Base-by-base conservation (phyloP, 1,140 invertebrate species). In the Phymastichus coffea region DNA sequence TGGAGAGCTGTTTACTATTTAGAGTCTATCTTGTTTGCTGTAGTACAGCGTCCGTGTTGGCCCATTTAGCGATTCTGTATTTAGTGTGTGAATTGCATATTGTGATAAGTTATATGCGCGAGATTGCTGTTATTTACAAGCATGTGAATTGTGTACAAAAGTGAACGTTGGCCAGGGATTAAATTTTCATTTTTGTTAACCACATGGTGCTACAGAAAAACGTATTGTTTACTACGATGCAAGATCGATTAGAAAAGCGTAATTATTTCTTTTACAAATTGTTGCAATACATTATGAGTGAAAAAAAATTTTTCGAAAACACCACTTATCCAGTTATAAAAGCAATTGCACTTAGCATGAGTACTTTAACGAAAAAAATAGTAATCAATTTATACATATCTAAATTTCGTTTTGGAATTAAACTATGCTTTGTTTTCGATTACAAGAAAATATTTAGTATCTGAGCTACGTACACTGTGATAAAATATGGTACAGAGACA, bases 1-100 rank as follows among this genome's bases (percentile, higher is more conserved):
- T 69, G 70, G 63, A 74, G 68, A 72, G 70, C 70, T 72, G 68
- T 70, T 66, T 73, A 65, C 63, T 70, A 58, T 61, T 61, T 55
- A 48, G 52, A 62, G 57, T 56, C 44, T 62, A 61, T 46, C 44
- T 55, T 40, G 17, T 60, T 43, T 55, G 46, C 40, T 61, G 35
- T 49, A 49, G 15, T 41, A 26, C 40, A 49, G 46, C 46, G 33
- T 53, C 28, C 44, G 53, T 14, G 25, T 35, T 30, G 30, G 28
- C 41, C 57, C 40, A 14, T 15, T 54, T 33, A n/a, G 46, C 37
- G 17, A 38, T 41, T 54, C 17, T 56, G 19, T 54, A 55, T 55
- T 55, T 43, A 61, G 20, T 49, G 12, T n/a, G n/a, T 56, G 46
- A 60, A 47, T 53, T 67, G 43, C 61, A 56, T 65, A 63, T 63